Percentiles rank a stretch among this genome's conserved stretches.
phyloP scores from a whole-genome alignment of 2,797 vertebrate genomes.

The Alca torda region DNA sequence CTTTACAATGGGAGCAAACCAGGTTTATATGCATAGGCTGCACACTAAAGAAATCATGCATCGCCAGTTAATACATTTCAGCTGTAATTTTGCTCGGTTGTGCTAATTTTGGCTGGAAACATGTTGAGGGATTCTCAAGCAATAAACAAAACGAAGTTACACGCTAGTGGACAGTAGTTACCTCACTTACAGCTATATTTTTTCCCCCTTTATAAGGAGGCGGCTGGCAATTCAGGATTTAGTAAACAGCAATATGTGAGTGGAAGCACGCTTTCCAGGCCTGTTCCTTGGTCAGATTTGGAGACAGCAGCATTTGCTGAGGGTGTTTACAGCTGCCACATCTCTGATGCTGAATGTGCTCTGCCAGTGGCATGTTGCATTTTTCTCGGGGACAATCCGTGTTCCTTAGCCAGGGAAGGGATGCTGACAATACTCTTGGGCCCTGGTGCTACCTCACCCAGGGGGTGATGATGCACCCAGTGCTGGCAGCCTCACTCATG shows the following conservation, averaged over 20 bases:
- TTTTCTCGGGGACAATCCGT: background rate
- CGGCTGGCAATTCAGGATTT: background rate
- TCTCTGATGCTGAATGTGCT: background rate
- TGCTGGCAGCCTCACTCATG: fast-evolving
- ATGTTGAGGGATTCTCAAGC: background rate
- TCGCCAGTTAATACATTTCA: background rate
- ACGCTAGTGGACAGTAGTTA: background rate
- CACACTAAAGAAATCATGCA: conserved; percentile 29
- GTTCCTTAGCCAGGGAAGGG: background rate
- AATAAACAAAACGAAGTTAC: background rate
- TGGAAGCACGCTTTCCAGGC: background rate
- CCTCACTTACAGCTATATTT: background rate
- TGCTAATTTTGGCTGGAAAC: conserved; percentile 22
- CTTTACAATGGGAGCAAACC: conserved; percentile 70
- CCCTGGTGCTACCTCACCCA: background rate
- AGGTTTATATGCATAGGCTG: conserved; percentile 48
- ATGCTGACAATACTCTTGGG: background rate
- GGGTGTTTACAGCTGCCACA: background rate
- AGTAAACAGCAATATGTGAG: background rate
- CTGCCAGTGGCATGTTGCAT: background rate
- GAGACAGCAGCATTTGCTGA: background rate
- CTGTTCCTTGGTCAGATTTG: background rate
- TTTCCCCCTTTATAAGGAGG: background rate
- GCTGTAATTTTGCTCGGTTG: background rate
- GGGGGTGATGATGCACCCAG: background rate